Percentiles rank a stretch among this genome's conserved stretches.
Evolutionary conservation across 1,140 invertebrate genomes (phyloP).

Genomic region (Nixonia krombeini): DNA sequence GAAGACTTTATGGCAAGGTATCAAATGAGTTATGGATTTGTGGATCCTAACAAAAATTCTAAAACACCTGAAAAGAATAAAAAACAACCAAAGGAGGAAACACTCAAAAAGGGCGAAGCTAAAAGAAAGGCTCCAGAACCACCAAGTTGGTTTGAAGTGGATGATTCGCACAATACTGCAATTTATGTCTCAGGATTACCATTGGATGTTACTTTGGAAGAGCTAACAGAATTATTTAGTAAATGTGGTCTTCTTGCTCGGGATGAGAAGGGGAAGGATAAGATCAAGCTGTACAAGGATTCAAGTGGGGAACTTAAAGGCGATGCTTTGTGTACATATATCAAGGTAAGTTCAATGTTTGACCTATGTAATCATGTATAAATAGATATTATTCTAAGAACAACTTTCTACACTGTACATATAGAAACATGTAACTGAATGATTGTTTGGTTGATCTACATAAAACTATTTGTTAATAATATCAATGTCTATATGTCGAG

Average conservation of each 20-base stretch:
- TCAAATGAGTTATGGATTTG: constrained; percentile 95
- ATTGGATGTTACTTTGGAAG: constrained; percentile 88
- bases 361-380: too few species aligned
- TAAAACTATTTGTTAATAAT: too few species aligned
- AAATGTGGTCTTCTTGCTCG: constrained; percentile 97
- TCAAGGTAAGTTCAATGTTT: constrained; percentile 80
- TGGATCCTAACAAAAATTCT: constrained; percentile 52
- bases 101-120: constrained; percentile 55
- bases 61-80: constrained; percentile 7
- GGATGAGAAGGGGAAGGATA: constrained; percentile 89
- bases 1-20: constrained; percentile 97
- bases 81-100: constrained; percentile 24
- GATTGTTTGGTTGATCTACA: background rate
- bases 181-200: constrained; percentile 97
- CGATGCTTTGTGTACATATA: constrained; percentile 97
- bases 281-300: constrained; percentile 95
- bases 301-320: constrained; percentile 90
- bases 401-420: too few species aligned
- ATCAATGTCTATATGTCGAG: background rate
- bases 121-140: constrained; percentile 64
- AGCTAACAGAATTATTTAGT: constrained; percentile 91
- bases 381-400: too few species aligned
- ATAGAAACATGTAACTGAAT: too few species aligned
- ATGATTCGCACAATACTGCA: constrained; percentile 94
- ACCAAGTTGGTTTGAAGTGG: constrained; percentile 92